Evolutionary conservation across 2,113 vertebrate genomes (phyloP), one percentile per base, ranked within the genome.

Genomic region (Silurus meridionalis): DNA sequence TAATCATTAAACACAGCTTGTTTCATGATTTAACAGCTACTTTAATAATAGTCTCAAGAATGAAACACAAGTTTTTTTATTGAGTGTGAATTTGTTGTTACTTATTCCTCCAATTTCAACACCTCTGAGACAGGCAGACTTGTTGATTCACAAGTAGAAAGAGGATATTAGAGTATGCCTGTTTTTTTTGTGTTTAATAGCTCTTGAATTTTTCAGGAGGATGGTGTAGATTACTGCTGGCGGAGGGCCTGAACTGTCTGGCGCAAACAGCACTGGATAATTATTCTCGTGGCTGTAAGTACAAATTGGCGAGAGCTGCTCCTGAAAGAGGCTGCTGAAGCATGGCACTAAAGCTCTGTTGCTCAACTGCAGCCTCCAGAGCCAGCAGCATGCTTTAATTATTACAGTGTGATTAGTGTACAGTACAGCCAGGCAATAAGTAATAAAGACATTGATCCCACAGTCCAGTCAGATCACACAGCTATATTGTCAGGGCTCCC

Each of bases 121-220:
- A 79, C 77, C 25, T 81, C 66, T 82, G 69, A 78, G 28, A 50
- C 55, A 77, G 86, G 85, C 86, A 74, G 85, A 80, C 91, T 77
- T 93, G 91, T 92, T 88, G 87, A 90, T 91, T 93, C 89, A 89
- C 91, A 88, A 91, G 9, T 60, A 89, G 91, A 90, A 92, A 93
- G 83, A 80, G 46, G 90, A 92, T 92, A 92, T 91, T 77, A 84
- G 63, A 50, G 83, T 89, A 89, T 82, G 79, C 25, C 64, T 82
- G 55, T 86, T 91, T 91, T 91, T 91, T 92, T 89, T 82, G 92
- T 93, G 93, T 94, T 94, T 94, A 95, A 94, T 92, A 91, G 93
- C 92, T 93, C 88, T 86, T 95, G 93, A 92, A 95, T 95, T 85
- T 94, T 95, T 94, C 87, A 95, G 88, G 87, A 92, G 91, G 55